phyloP scores from a whole-genome alignment of 2,113 vertebrate genomes.

The Aythya baeri region DNA sequence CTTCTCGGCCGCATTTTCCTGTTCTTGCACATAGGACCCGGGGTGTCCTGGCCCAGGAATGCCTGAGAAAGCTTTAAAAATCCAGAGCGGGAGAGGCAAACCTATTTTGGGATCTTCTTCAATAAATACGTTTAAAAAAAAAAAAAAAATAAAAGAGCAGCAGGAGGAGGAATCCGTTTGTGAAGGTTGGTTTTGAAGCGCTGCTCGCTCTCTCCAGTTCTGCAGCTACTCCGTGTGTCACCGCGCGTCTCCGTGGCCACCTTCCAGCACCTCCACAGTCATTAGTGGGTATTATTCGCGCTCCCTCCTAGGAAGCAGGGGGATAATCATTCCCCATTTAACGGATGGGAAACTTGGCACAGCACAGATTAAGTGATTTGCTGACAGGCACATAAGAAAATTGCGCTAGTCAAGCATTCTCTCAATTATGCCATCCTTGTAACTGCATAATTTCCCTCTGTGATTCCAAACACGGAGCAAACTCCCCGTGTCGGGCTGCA shows the following conservation, averaged over 20 bases:
- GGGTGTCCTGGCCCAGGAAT: neutral
- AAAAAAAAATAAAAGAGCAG: too few species aligned
- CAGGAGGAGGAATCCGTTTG: neutral
- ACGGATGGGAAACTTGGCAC: neutral
- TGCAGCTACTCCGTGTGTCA: neutral
- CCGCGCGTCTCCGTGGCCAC: neutral
- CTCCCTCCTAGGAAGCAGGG: neutral
- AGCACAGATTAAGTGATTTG: neutral
- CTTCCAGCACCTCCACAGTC: neutral
- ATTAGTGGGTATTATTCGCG: fast-evolving
- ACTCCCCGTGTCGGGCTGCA: neutral
- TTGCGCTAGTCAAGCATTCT: neutral
- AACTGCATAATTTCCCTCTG: neutral
- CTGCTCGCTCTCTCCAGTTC: neutral
- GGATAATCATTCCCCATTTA: neutral
- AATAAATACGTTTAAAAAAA: neutral
- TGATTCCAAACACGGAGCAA: neutral
- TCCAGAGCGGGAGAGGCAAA: neutral
- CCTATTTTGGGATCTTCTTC: neutral
- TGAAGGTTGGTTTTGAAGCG: neutral
- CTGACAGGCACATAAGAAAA: conserved; percentile 2
- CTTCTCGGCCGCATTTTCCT: neutral
- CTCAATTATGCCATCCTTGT: neutral
- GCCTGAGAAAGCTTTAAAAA: neutral
- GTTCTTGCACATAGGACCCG: fast-evolving